phyloP scores from a whole-genome alignment of 2,113 vertebrate genomes.

The Oreocharis arfaki region DNA sequence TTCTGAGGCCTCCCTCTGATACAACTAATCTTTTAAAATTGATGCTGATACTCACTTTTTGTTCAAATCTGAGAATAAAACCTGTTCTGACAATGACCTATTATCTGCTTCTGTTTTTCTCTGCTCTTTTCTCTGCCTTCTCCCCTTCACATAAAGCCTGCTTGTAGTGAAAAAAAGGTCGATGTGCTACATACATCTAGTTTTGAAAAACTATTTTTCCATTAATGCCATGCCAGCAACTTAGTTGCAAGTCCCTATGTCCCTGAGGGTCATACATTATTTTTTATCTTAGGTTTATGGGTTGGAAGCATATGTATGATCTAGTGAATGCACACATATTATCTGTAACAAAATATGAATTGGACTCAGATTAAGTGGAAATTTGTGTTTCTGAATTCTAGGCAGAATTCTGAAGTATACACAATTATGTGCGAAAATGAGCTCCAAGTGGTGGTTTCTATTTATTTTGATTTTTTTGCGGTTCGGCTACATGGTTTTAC shows the following conservation, averaged over 20 bases:
- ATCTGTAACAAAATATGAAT: neutral
- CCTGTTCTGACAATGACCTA: neutral
- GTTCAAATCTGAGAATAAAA: neutral
- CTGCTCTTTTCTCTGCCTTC: neutral
- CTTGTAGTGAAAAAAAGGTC: neutral
- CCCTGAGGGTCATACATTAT: neutral
- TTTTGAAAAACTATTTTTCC: neutral
- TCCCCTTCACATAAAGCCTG: neutral
- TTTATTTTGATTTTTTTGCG: neutral
- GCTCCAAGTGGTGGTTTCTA: neutral
- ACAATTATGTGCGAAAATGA: neutral
- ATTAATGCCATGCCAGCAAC: neutral
- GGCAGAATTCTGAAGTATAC: neutral
- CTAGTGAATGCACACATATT: neutral
- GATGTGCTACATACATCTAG: neutral
- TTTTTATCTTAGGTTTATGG: neutral
- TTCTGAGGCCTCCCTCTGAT: constrained; percentile 12
- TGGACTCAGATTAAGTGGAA: neutral
- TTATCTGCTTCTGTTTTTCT: neutral
- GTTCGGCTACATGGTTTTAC: neutral
- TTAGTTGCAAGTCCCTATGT: neutral
- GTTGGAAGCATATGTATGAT: neutral
- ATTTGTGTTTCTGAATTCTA: neutral
- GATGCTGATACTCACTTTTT: neutral
- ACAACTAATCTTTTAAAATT: constrained; percentile 34